Percentiles rank a stretch among this genome's conserved stretches.
Evolutionary conservation across 37 sponge, comb jelly and placozoan species (phyloP).

Genomic region (Haliclona indistincta): DNA sequence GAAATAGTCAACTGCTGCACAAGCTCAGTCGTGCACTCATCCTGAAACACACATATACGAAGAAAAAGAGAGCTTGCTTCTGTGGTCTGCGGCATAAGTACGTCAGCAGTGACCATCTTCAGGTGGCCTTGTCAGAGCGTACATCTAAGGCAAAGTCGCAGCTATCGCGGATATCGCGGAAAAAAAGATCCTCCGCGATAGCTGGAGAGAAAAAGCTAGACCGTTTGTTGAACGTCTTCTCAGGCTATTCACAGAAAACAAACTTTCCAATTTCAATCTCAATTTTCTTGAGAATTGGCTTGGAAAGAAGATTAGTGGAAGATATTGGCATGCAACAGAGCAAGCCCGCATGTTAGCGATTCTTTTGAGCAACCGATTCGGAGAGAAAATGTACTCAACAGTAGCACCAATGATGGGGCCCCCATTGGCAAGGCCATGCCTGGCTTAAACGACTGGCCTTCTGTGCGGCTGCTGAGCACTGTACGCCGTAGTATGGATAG

Average conservation of each 20-base stretch:
- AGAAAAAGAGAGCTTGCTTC: too few species aligned
- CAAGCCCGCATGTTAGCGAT: slow-evolving; percentile 21
- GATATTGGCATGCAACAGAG: slow-evolving; percentile 14
- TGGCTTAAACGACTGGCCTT: slow-evolving; percentile 4
- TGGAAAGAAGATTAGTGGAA: slow-evolving; percentile 10
- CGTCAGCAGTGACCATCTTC: too few species aligned
- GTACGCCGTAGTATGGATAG: too few species aligned
- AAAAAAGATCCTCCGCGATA: background rate
- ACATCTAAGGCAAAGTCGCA: too few species aligned
- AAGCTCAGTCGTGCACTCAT: background rate
- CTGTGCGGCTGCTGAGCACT: too few species aligned
- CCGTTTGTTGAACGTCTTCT: background rate
- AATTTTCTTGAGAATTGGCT: slow-evolving; percentile 22
- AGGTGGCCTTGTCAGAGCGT: too few species aligned
- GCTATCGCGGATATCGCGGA: background rate
- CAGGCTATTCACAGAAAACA: background rate
- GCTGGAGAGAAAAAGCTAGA: background rate
- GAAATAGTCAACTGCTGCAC: background rate
- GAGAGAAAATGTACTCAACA: slow-evolving; percentile 28
- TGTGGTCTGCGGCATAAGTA: too few species aligned
- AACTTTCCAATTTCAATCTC: slow-evolving; percentile 5
- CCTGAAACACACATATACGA: background rate
- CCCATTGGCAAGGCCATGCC: background rate
- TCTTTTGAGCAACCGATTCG: slow-evolving; percentile 13
- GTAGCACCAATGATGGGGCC: slow-evolving; percentile 22